Evolutionary conservation across 2,113 vertebrate species (phyloP), one percentile per base, ranked within the genome.

Genomic region (Empidonax traillii): DNA sequence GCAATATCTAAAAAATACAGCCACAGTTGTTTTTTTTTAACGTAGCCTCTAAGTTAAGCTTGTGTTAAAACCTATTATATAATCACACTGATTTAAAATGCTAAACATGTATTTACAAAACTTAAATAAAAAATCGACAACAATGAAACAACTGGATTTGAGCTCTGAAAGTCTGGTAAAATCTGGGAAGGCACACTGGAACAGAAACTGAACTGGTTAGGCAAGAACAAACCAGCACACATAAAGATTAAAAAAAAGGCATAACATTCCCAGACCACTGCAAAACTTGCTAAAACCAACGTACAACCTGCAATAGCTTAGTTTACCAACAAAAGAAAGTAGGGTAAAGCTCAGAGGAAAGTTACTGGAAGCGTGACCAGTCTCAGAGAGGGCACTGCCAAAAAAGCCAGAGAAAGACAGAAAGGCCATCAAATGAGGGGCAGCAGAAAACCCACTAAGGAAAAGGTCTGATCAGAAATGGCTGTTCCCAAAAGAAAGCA

Each of bases 51-150:
- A 93, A 37, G 67, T 93, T 88, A 94, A 94, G 75, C 88, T 88
- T 87, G 33, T 81, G 78, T 41, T 96, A 96, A 92, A 92, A 85
- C 18, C 44, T 82, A 66, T 94, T 97, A 86, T 31, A 81, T 39
- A 95, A 93, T 66, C 69, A 89, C 25, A 81, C 18, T 65, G 66
- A 96, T 89, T 85, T 76, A 89, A 93, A 96, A 89, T 58, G 61
- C 39, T 56, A 55, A 95, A 69, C 52, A 73, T 56, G 30, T 90
- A 90, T 84, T 83, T 87, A 62, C 47, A 85, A 96, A 96, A 90
- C 52, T 67, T 74, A 27, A 46, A 93, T 59, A 51, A 79, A 53
- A 55, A n/a, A 31, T 0, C 30, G 31, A 44, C 30, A 79, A 37
- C 41, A 56, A 19, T 43, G 52, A 61, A 47, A 56, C 55, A 62